Evolutionary conservation across 1,140 invertebrate species (phyloP).

Genomic region (Lutraria rhynchaena): DNA sequence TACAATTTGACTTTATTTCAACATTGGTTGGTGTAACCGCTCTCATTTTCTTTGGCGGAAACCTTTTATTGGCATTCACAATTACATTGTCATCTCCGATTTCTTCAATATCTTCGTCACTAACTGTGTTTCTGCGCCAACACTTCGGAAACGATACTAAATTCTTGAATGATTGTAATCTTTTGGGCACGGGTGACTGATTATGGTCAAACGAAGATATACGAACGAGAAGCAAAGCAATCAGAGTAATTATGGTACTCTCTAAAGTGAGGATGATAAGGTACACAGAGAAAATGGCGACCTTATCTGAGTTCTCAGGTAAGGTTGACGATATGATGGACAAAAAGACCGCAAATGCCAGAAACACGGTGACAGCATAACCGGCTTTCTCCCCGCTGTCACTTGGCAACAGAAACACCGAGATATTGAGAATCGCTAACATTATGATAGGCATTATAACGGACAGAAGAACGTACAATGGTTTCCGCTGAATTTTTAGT

Average conservation of each 20-base stretch:
- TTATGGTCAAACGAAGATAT: background rate
- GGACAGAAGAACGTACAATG: conserved; percentile 22
- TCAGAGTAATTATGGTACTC: conserved; percentile 14
- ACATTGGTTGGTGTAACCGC: no score
- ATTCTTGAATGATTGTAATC: background rate
- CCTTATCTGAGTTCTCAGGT: conserved; percentile 37
- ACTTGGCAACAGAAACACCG: conserved; percentile 25
- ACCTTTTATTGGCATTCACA: background rate
- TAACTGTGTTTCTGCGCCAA: background rate
- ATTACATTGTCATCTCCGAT: no score
- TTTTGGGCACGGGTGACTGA: background rate
- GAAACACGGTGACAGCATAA: conserved; percentile 41
- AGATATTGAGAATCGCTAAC: conserved; percentile 17
- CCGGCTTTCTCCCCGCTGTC: conserved; percentile 33
- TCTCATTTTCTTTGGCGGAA: background rate
- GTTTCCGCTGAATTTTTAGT: conserved; percentile 28
- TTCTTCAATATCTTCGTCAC: background rate
- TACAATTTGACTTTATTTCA: no score
- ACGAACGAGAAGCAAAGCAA: conserved; percentile 8
- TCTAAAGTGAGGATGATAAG: conserved; percentile 16
- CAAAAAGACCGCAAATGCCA: conserved; percentile 47
- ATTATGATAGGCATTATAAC: conserved; percentile 33
- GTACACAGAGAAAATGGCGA: conserved; percentile 27
- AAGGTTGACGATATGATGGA: conserved; percentile 38
- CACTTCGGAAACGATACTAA: background rate